A percentile compares a stretch with the other conserved stretches of the same genome.
Conservation (phyloP, 2,888 invertebrate genomes). For the Tipula vernalis region DNA sequence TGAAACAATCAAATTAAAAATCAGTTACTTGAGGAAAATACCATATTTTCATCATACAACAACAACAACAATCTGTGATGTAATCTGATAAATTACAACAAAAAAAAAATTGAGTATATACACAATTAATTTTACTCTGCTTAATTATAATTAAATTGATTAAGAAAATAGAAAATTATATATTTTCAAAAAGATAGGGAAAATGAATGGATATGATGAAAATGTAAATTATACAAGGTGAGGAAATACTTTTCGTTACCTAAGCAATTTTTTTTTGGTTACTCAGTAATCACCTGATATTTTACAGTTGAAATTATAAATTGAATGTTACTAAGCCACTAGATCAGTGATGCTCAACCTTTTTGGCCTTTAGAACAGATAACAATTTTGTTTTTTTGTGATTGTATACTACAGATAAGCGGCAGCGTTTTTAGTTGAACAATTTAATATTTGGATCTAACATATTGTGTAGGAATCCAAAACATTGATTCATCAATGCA, state of each 20-base stretch:
- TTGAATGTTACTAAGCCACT: not conserved
- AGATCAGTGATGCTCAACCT: too few relatives aligned
- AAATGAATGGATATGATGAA: not conserved
- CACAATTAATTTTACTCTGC: not conserved
- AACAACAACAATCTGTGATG: not conserved
- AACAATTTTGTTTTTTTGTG: too few relatives aligned
- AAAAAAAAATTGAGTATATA: not conserved
- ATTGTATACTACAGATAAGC: too few relatives aligned
- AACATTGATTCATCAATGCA: too few relatives aligned
- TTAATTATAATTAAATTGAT: slow-evolving; percentile 4
- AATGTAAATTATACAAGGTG: not conserved
- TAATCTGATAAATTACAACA: not conserved
- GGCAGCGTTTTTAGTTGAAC: too few relatives aligned
- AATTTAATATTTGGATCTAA: too few relatives aligned
- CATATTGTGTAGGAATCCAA: too few relatives aligned
- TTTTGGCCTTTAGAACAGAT: too few relatives aligned
- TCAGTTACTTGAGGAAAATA: not conserved
- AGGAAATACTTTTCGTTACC: not conserved
- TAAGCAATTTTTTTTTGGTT: not conserved
- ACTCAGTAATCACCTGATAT: not conserved
- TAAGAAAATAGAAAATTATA: not conserved
- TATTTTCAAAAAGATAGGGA: not conserved
- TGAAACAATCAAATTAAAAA: not conserved
- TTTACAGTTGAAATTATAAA: not conserved
- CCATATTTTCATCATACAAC: not conserved